Base-by-base conservation (phyloP, 2,797 vertebrate genomes). In the Enteromius mattozi region DNA sequence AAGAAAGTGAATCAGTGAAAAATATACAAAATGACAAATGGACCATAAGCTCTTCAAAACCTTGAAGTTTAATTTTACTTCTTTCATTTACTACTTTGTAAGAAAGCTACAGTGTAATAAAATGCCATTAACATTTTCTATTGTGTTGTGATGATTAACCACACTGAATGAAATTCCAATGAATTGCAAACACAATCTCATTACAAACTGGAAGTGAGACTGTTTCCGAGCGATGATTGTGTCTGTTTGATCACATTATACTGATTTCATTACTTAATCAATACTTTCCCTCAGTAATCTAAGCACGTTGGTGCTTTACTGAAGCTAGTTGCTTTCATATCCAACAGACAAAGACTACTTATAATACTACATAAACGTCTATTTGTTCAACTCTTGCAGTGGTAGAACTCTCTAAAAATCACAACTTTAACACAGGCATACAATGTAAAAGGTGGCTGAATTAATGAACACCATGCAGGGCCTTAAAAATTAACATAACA, bases 191-290 rank as follows among this genome's bases (percentile, higher is more conserved):
- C 72, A 56, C 12, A 65, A 63, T 56, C n/a, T 56, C 59, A 35
- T 40, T 37, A 66, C 71, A 69, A 54, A 16, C 47, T n/a, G 17
- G 35, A 82, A 66, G 2, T 54, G 8, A 82, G n/a, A 65, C n/a
- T 3, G 24, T 77, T 78, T 12, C 19, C 2, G 4, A 10, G 27
- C 35, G 27, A 33, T 68, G 14, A 30, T 71, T 59, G 79, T 87
- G 65, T 71, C 47, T 0, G 19, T 89, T 83, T 80, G 89, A 27
- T 91, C 86, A 45, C 56, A 71, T 92, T 89, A 85, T 84, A 75
- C 89, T 45, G 87, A 89, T 81, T 80, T 78, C 71, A 1, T 79
- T 87, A 82, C 6, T 49, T 30, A n/a, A 90, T 90, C 86, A 24
- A 87, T 89, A 27, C 7, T 37, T 14, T 42, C 2, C 61, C 35